Conservation (phyloP, 2,888 invertebrate genomes). For the Ephialtes manifestator region DNA sequence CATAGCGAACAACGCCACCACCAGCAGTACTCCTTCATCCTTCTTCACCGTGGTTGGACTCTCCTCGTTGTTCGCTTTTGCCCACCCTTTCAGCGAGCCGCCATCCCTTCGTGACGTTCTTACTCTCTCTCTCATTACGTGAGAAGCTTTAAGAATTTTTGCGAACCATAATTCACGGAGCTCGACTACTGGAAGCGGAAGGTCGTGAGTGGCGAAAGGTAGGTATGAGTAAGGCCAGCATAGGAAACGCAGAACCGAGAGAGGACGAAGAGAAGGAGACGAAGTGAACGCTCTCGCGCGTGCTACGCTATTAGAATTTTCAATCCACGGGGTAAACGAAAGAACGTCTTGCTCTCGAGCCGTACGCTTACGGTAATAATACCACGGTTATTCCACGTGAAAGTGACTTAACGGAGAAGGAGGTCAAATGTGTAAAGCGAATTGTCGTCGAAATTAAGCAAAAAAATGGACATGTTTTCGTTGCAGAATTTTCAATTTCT, state of each 20-base stretch:
- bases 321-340: slow-evolving; percentile 61
- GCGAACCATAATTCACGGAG: slow-evolving; percentile 77
- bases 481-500: too few species aligned
- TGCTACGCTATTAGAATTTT: slow-evolving; percentile 75
- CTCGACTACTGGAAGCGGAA: slow-evolving; percentile 72
- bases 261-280: slow-evolving; percentile 15
- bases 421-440: slow-evolving; percentile 1
- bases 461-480: not conserved
- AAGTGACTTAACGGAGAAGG: slow-evolving; percentile 49
- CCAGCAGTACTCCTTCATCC: slow-evolving; percentile 25
- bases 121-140: slow-evolving; percentile 77
- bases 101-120: slow-evolving; percentile 25
- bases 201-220: slow-evolving; percentile 73
- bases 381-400: slow-evolving; percentile 73
- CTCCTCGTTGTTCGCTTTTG: slow-evolving; percentile 5
- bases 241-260: not conserved
- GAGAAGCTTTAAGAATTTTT: slow-evolving; percentile 81
- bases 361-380: slow-evolving; percentile 73
- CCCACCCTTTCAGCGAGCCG: slow-evolving; percentile 30
- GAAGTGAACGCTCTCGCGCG: slow-evolving; percentile 48
- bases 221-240: slow-evolving; percentile 59
- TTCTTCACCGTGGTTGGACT: slow-evolving; percentile 29
- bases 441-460: not conserved
- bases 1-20: slow-evolving; percentile 10
- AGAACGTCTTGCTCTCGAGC: slow-evolving; percentile 59